Percentiles rank a stretch among this genome's conserved stretches.
phyloP scores from a whole-genome alignment of 2,888 invertebrate species.

The Parthenolecanium corni region DNA sequence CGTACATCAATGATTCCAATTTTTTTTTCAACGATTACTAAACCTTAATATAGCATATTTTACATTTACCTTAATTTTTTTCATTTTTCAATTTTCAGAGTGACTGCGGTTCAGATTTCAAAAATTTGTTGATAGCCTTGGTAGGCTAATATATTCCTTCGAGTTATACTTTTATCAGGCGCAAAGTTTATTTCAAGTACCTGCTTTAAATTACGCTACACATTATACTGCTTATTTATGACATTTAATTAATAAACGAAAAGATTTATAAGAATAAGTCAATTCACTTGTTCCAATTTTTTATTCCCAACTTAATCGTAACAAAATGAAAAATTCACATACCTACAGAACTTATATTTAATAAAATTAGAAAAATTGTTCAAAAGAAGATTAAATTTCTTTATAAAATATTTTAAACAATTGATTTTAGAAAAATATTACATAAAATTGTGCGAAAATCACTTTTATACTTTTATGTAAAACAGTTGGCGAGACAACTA shows the following conservation, averaged over 20 bases:
- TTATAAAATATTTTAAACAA: neutral
- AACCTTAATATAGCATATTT: neutral
- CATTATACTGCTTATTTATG: no score
- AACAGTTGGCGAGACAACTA: neutral
- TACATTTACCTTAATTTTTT: conserved; percentile 3
- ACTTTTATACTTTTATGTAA: neutral
- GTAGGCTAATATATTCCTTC: conserved; percentile 26
- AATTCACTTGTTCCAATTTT: no score
- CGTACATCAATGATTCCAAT: no score
- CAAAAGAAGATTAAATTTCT: neutral
- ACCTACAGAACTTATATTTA: neutral
- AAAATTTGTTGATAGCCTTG: conserved; percentile 32
- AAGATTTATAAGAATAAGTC: no score
- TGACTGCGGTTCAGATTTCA: conserved; percentile 33
- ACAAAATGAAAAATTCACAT: neutral
- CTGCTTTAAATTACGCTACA: no score
- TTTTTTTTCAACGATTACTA: neutral
- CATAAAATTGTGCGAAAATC: neutral
- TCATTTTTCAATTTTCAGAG: conserved; percentile 31
- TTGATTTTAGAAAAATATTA: neutral
- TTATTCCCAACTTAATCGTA: neutral
- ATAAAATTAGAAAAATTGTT: neutral
- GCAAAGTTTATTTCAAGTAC: neutral
- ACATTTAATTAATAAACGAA: no score
- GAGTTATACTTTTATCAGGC: neutral